Conservation (phyloP, 2,888 invertebrate genomes). For the Apantesis nais region DNA sequence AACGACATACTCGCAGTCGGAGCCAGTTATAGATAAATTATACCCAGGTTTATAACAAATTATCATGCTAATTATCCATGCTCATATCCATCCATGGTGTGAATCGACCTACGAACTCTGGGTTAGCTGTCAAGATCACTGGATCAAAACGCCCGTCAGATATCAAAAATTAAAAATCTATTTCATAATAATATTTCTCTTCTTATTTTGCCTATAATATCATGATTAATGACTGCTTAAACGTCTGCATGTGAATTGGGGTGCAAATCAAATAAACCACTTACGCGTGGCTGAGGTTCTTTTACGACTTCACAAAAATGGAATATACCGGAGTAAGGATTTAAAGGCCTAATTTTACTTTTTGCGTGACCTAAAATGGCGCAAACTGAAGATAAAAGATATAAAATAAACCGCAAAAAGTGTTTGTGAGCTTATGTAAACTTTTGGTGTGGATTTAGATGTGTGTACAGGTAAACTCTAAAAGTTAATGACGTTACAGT, state of each 20-base stretch:
- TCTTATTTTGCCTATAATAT: not conserved
- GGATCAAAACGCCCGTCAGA: no score
- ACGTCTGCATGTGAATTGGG: not conserved
- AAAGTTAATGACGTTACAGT: not conserved
- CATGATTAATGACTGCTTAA: not conserved
- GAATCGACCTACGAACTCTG: no score
- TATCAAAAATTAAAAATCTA: no score
- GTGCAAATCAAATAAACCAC: not conserved
- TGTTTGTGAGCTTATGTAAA: not conserved
- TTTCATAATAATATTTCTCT: not conserved
- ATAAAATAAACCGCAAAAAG: not conserved
- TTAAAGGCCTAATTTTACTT: not conserved
- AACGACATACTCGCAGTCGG: no score
- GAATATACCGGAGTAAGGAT: not conserved
- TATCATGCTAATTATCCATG: no score
- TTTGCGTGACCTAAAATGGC: not conserved
- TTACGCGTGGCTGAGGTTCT: not conserved
- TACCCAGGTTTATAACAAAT: no score
- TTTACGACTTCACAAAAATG: not conserved
- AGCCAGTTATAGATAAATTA: no score
- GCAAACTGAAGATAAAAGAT: not conserved
- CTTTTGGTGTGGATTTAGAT: not conserved
- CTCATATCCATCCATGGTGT: no score
- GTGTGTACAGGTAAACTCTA: not conserved
- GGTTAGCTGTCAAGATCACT: no score